Base-by-base conservation (phyloP, 2,888 invertebrate genomes). In the Callyntrura guangdongensis region DNA sequence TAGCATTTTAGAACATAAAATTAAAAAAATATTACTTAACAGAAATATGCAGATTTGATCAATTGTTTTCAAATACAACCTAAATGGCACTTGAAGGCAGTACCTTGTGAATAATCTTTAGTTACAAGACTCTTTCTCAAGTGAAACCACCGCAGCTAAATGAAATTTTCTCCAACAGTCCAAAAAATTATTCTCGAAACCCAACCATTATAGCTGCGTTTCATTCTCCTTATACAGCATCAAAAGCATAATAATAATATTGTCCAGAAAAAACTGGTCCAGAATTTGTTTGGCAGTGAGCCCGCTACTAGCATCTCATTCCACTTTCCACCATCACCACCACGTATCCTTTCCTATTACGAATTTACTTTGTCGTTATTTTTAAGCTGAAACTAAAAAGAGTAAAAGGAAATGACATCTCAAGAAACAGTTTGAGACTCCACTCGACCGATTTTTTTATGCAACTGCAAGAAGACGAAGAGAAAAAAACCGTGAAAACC, bases 271-370 rank as follows among this genome's bases (percentile, higher is more conserved):
- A 53, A 11, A n/a, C 53, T 9, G 53, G 5, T 53, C 53, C 53
- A 53, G 53, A 53, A 53, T 61, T 61, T 61, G 61, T 20, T 61
- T 61, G 61, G 61, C 61, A 61, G 17, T 17, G n/a, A 17, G 61
- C 61, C 61, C 61, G 17, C 8, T 9, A 2, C 53, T 53, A 53
- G 14, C n/a, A 53, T 36, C 53, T 53, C 53, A 53, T n/a, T 53
- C 12, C 53, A 36, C 36, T 36, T 36, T 36, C 36, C 36, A 36
- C 36, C 36, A 36, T 36, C 36, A 36, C 36, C 36, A 36, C 36
- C 36, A 36, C 36, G 6, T 36, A 36, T 36, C 36, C 36, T 36
- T 36, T 6, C 36, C 36, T 36, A 36, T 36, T 36, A 36, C 36
- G 36, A 36, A 36, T 36, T 36, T 36, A 6, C 36, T 36, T 36